A percentile compares a stretch with the other conserved stretches of the same genome.
Evolutionary conservation across 2,888 invertebrate genomes (phyloP).

Genomic region (Tyria jacobaeae): DNA sequence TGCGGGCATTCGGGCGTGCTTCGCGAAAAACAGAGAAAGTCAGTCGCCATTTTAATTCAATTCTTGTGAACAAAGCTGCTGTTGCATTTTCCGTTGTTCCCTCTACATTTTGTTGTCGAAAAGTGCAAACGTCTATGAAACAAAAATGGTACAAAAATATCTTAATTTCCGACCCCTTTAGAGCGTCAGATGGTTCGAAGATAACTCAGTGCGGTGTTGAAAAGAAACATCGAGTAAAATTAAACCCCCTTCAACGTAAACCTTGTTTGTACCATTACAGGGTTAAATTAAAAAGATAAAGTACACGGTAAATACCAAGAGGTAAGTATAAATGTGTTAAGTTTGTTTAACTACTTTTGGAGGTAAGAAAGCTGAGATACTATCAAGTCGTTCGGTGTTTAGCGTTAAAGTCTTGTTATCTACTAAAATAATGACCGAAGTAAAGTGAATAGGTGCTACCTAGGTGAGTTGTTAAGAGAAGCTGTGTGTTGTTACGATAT

Average conservation of each 20-base stretch:
- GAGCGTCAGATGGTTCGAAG: conserved; percentile 51
- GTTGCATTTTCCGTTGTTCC: conserved; percentile 72
- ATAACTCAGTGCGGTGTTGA: conserved; percentile 44
- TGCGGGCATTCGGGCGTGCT: conserved; percentile 76
- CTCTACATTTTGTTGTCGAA: conserved; percentile 67
- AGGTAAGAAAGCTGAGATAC: background rate
- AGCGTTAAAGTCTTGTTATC: background rate
- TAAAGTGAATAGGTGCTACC: background rate
- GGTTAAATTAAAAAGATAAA: conserved; percentile 31
- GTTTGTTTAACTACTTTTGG: conserved; percentile 9
- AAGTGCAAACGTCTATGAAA: conserved; percentile 75
- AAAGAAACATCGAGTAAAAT: conserved; percentile 40
- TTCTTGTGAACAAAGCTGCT: conserved; percentile 79
- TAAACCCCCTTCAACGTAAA: conserved; percentile 41
- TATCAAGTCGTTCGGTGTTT: conserved; percentile 3
- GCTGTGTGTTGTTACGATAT: background rate
- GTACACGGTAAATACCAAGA: conserved; percentile 11
- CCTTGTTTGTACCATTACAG: conserved; percentile 26
- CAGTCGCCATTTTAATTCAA: conserved; percentile 82
- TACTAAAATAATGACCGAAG: background rate
- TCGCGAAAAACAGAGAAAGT: conserved; percentile 77
- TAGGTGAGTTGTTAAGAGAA: background rate
- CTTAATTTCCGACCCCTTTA: conserved; percentile 75
- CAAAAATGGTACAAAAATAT: conserved; percentile 69
- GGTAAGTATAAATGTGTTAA: conserved; percentile 11